phyloP scores from a whole-genome alignment of 2,888 invertebrate genomes.

The Eurois occulta region DNA sequence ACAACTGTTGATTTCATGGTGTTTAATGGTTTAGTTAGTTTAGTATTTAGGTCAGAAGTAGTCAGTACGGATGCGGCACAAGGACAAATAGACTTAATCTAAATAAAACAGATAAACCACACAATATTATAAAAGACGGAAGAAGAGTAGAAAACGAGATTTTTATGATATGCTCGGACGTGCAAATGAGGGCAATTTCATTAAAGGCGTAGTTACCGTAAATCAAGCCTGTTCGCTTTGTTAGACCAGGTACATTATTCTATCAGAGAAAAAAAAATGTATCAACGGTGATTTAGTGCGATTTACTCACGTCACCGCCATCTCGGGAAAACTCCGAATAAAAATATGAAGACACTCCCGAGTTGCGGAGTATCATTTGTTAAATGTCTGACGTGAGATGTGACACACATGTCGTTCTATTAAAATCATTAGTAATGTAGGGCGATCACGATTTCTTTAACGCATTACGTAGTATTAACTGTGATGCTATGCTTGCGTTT shows the following conservation, averaged over 20 bases:
- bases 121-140: conserved; percentile 19
- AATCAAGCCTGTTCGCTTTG: conserved; percentile 37
- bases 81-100: conserved; percentile 7
- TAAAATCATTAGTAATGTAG: conserved; percentile 59
- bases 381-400: conserved; percentile 57
- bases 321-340: conserved; percentile 48
- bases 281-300: conserved; percentile 44
- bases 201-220: conserved; percentile 39
- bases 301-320: conserved; percentile 45
- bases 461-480: conserved; percentile 45
- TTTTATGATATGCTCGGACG: conserved; percentile 47
- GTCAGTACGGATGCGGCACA: conserved; percentile 7
- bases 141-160: conserved; percentile 29
- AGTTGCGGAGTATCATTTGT: conserved; percentile 56
- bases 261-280: conserved; percentile 45
- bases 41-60: conserved; percentile 23
- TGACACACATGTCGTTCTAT: conserved; percentile 50
- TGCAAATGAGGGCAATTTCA: conserved; percentile 55
- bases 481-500: conserved; percentile 18
- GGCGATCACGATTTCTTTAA: conserved; percentile 65
- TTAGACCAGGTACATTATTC: conserved; percentile 39
- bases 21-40: conserved; percentile 15
- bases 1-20: conserved; percentile 14
- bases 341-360: conserved; percentile 50
- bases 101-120: conserved; percentile 31